Conservation (phyloP, 2,888 invertebrate species). For the Perizoma flavofasciatum region DNA sequence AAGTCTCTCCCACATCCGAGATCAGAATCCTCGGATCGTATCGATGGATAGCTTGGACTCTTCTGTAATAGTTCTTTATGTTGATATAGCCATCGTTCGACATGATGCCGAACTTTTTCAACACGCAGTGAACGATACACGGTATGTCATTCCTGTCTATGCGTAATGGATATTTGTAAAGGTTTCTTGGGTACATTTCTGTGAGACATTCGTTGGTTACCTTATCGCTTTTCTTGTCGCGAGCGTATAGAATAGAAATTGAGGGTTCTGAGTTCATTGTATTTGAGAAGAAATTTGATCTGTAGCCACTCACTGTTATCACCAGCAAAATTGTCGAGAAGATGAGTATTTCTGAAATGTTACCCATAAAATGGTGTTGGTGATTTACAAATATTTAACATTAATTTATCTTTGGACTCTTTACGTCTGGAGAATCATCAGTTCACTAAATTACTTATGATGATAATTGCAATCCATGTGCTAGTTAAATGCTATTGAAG, state of each 20-base stretch:
- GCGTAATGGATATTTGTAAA: conserved; percentile 70
- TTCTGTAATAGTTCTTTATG: conserved; percentile 71
- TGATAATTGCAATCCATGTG: too few relatives aligned
- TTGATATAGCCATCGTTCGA: conserved; percentile 71
- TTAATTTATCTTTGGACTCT: conserved; percentile 23
- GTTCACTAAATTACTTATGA: too few relatives aligned
- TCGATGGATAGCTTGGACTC: conserved; percentile 74
- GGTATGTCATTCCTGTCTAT: conserved; percentile 75
- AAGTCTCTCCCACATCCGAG: conserved; percentile 76
- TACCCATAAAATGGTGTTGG: conserved; percentile 29
- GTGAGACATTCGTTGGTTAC: conserved; percentile 67
- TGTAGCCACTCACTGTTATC: conserved; percentile 53
- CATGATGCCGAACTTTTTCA: conserved; percentile 79
- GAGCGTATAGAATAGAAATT: conserved; percentile 70
- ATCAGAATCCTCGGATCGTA: conserved; percentile 76
- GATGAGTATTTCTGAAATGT: conserved; percentile 66
- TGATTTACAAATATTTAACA: conserved; percentile 33
- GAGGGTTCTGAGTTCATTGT: conserved; percentile 69
- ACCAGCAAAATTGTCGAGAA: conserved; percentile 52
- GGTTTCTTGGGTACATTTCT: conserved; percentile 75
- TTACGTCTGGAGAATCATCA: conserved; percentile 5
- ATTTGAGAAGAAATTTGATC: conserved; percentile 64
- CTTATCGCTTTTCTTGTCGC: conserved; percentile 69
- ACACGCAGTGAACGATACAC: conserved; percentile 75
- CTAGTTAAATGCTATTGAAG: too few relatives aligned